phyloP scores from a whole-genome alignment of 2,888 invertebrate species.

The Mythimna impura region DNA sequence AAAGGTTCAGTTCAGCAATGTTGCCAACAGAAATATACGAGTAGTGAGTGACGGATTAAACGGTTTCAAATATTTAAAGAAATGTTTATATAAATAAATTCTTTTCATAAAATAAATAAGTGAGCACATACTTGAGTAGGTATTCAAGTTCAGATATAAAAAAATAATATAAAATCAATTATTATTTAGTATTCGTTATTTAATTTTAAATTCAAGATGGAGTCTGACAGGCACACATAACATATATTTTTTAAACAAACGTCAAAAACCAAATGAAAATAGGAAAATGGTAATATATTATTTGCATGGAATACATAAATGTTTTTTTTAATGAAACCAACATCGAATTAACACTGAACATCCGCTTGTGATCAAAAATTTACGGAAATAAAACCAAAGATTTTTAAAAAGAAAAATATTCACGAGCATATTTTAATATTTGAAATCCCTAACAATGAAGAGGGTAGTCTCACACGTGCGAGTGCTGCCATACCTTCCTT shows the following conservation, averaged over 20 bases:
- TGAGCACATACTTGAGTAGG: no score
- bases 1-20: no score
- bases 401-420: neutral
- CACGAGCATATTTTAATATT: slow-evolving; percentile 34
- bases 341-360: neutral
- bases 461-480: slow-evolving; percentile 12
- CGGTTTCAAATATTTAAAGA: no score
- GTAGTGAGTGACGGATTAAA: no score
- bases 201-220: no score
- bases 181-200: neutral
- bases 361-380: slow-evolving; percentile 6
- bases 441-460: slow-evolving; percentile 18
- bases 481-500: slow-evolving; percentile 26
- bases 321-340: neutral
- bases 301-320: neutral
- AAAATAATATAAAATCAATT: no score
- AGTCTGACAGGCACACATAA: no score
- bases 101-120: no score
- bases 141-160: no score
- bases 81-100: no score
- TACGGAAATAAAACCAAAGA: neutral
- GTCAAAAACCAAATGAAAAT: neutral
- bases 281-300: neutral
- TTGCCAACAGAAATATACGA: no score
- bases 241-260: neutral